phyloP scores from a whole-genome alignment of 2,888 invertebrate genomes.

The Eumerus sabulonum region DNA sequence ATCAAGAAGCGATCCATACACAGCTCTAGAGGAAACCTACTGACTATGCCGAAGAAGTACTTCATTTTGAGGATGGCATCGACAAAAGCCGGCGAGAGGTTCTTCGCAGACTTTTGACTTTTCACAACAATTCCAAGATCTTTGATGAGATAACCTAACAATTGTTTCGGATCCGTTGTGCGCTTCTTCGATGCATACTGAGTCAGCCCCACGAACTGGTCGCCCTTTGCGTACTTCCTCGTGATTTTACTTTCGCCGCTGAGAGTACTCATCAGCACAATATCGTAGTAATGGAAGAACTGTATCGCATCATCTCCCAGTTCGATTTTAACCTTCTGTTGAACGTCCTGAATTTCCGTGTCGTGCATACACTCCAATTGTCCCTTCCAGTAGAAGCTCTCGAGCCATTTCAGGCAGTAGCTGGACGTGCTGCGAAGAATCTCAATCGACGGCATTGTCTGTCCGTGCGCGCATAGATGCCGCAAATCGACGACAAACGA shows the following conservation, averaged over 20 bases:
- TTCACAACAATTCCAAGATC: constrained; percentile 70
- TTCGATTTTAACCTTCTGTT: constrained; percentile 71
- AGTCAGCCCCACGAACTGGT: constrained; percentile 60
- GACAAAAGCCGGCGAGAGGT: constrained; percentile 72
- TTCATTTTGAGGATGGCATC: constrained; percentile 73
- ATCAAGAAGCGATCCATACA: background rate
- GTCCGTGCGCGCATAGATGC: constrained; percentile 78
- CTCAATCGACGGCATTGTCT: constrained; percentile 74
- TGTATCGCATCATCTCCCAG: constrained; percentile 72
- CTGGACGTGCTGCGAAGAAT: constrained; percentile 73
- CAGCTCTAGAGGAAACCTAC: constrained; percentile 17
- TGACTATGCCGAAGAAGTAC: constrained; percentile 73
- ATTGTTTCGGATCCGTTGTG: background rate
- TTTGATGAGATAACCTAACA: constrained; percentile 38
- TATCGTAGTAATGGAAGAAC: constrained; percentile 74
- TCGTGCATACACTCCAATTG: constrained; percentile 73
- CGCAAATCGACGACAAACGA: constrained; percentile 78
- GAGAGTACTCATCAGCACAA: constrained; percentile 72
- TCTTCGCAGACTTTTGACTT: constrained; percentile 71
- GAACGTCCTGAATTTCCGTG: constrained; percentile 72
- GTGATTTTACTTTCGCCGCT: constrained; percentile 67
- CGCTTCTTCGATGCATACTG: constrained; percentile 3
- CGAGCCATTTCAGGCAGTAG: constrained; percentile 77
- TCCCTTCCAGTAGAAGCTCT: constrained; percentile 75
- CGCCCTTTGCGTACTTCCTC: constrained; percentile 71